phyloP scores from a whole-genome alignment of 2,888 invertebrate species.

The Lasiommata megera region DNA sequence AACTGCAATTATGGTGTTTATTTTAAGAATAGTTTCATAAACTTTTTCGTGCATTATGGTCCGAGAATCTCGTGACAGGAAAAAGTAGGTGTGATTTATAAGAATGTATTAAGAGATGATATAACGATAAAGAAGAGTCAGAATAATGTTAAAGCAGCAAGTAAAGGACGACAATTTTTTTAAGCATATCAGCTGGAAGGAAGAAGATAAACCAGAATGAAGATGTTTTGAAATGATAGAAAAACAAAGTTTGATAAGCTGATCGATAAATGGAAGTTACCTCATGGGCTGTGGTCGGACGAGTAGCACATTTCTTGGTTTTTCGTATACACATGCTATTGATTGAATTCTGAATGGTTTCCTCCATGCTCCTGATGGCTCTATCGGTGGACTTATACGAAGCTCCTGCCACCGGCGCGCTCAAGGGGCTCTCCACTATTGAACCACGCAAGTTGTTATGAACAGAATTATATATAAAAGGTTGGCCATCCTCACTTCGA shows the following conservation, averaged over 20 bases:
- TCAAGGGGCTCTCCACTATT: slow-evolving; percentile 33
- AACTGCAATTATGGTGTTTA: too few species aligned
- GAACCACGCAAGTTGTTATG: slow-evolving; percentile 37
- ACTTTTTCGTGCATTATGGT: too few species aligned
- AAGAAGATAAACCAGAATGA: too few species aligned
- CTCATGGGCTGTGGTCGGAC: slow-evolving; percentile 50
- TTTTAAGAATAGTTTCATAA: too few species aligned
- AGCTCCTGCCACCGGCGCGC: slow-evolving; percentile 28
- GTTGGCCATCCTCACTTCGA: slow-evolving; percentile 49
- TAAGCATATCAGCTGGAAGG: too few species aligned
- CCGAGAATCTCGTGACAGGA: not conserved
- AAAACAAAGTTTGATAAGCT: too few species aligned
- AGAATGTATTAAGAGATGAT: not conserved
- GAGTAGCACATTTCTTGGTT: slow-evolving; percentile 28
- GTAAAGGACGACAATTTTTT: too few species aligned
- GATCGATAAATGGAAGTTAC: too few species aligned
- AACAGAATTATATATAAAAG: slow-evolving; percentile 32
- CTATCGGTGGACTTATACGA: slow-evolving; percentile 42
- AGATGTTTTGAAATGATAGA: too few species aligned
- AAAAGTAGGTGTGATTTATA: not conserved
- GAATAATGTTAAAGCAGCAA: not conserved
- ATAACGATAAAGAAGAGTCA: not conserved
- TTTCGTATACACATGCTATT: slow-evolving; percentile 37
- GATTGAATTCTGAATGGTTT: slow-evolving; percentile 47
- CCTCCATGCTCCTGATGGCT: slow-evolving; percentile 47